A percentile compares a stretch with the other conserved stretches of the same genome.
phyloP scores from a whole-genome alignment of 2,113 vertebrate species.

The Hystrix cristata region DNA sequence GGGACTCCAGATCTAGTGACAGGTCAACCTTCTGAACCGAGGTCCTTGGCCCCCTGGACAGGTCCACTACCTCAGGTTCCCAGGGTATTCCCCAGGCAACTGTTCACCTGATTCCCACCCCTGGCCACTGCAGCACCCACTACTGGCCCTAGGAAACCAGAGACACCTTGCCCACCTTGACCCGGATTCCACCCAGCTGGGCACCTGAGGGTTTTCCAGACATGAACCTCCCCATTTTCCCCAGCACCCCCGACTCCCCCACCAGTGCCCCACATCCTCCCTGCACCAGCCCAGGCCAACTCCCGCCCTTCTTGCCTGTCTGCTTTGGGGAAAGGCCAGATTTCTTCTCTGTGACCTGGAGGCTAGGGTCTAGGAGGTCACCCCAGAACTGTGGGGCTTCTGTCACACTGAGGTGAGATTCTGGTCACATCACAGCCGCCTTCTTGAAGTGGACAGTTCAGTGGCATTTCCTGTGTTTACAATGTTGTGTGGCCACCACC shows the following conservation, averaged over 20 bases:
- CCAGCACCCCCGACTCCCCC: not conserved
- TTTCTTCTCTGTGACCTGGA: not conserved
- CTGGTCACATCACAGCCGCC: not conserved
- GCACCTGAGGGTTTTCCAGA: not conserved
- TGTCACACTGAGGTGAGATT: not conserved
- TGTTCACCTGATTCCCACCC: not conserved
- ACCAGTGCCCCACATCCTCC: not conserved
- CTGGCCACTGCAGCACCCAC: not conserved
- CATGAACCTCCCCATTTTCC: not conserved
- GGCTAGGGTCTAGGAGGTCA: not conserved
- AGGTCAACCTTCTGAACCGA: not conserved
- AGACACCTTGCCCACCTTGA: not conserved
- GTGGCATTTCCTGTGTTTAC: not conserved
- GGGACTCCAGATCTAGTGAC: too few relatives aligned
- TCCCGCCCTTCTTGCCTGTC: not conserved
- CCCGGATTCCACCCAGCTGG: not conserved
- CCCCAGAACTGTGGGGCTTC: not conserved
- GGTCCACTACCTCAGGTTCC: not conserved
- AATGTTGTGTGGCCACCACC: rapidly evolving
- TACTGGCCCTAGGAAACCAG: not conserved
- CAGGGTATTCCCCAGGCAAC: too few relatives aligned
- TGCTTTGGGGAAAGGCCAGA: not conserved
- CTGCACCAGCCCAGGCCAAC: not conserved
- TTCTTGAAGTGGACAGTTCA: not conserved
- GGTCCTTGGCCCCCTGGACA: not conserved